Percentiles rank a stretch among this genome's conserved stretches.
Evolutionary conservation across 2,113 vertebrate species (phyloP).

Genomic region (Sphaerodactylus townsendi): DNA sequence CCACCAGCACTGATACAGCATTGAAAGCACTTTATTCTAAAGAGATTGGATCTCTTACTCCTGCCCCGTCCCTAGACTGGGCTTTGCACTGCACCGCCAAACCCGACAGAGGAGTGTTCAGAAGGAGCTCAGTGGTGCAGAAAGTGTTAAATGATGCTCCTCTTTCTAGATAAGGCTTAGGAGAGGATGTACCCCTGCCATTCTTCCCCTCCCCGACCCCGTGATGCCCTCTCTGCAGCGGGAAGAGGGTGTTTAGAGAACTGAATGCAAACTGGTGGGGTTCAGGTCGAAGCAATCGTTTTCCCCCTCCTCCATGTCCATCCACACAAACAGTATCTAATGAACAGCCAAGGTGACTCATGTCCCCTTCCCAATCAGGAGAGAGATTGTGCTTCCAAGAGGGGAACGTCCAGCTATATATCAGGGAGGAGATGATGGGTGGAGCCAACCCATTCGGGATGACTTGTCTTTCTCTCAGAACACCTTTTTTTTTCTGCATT

Average conservation of each 20-base stretch:
- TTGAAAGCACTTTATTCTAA: slow-evolving; percentile 60
- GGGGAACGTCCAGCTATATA: not conserved
- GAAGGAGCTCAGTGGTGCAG: not conserved
- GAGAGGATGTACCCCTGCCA: not conserved
- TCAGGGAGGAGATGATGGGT: not conserved
- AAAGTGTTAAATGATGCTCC: not conserved
- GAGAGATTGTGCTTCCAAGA: slow-evolving; percentile 13
- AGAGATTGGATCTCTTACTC: slow-evolving; percentile 54
- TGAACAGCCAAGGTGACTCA: not conserved
- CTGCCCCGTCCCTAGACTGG: slow-evolving; percentile 9
- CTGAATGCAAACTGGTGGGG: not conserved
- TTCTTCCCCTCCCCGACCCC: not conserved
- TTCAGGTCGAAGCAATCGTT: not conserved
- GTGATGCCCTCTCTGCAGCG: not conserved
- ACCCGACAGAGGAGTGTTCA: not conserved
- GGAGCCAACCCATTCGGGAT: not conserved
- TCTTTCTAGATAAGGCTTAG: slow-evolving; percentile 1
- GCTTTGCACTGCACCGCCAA: slow-evolving; percentile 10
- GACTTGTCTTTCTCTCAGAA: slow-evolving; percentile 5
- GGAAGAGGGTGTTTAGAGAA: not conserved
- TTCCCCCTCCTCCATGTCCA: not conserved
- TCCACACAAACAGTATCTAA: not conserved
- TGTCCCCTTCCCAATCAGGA: too few relatives aligned
- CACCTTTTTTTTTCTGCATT: slow-evolving; percentile 46
- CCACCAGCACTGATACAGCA: slow-evolving; percentile 39